A percentile compares a stretch with the other conserved stretches of the same genome.
Evolutionary conservation across 2,797 vertebrate species (phyloP).

Genomic region (Morus bassanus): DNA sequence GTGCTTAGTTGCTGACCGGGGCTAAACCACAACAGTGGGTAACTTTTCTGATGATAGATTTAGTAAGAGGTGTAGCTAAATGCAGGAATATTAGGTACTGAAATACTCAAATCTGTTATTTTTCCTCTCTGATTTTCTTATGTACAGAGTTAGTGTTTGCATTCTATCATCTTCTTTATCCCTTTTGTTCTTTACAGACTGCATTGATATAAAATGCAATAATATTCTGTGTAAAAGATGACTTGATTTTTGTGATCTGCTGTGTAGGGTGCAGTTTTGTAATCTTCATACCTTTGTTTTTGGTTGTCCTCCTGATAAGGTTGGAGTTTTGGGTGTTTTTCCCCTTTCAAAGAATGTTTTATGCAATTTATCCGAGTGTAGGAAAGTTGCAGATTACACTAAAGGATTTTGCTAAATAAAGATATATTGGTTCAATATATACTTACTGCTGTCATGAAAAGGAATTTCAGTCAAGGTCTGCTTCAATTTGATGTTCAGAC

Average conservation of each 20-base stretch:
- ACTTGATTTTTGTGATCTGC: background rate
- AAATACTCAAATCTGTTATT: background rate
- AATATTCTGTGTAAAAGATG: background rate
- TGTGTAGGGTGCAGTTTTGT: background rate
- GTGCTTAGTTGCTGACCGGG: too few species aligned
- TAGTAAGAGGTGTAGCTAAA: background rate
- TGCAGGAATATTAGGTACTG: background rate
- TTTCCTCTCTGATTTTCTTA: background rate
- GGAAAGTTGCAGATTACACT: background rate
- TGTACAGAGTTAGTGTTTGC: background rate
- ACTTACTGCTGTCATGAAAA: background rate
- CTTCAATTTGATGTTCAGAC: background rate
- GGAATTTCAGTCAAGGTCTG: background rate
- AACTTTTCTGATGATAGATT: background rate
- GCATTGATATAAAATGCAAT: background rate
- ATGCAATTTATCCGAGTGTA: background rate
- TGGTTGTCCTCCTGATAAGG: background rate
- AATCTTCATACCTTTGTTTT: background rate
- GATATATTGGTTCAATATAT: background rate
- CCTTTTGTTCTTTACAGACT: background rate
- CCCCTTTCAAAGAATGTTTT: background rate
- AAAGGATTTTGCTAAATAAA: background rate
- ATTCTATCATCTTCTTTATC: background rate
- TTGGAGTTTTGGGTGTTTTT: too few species aligned
- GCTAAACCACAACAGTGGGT: too few species aligned